Percentiles rank a stretch among this genome's conserved stretches.
phyloP scores from a whole-genome alignment of 2,797 vertebrate genomes.

The Cottoperca gobio region DNA sequence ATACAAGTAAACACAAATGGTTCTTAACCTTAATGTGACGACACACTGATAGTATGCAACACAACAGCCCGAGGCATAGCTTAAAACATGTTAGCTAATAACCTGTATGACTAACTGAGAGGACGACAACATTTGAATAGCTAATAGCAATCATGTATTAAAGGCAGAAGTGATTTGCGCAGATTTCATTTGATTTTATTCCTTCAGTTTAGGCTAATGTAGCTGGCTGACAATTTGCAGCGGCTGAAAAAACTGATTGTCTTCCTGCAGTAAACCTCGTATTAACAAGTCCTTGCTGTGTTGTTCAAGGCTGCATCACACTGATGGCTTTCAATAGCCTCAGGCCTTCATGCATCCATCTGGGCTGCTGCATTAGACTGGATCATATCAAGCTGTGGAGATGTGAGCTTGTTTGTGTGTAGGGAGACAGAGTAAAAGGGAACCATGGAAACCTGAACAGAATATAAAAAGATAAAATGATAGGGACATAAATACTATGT shows the following conservation, averaged over 20 bases:
- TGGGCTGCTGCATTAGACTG: conserved; percentile 33
- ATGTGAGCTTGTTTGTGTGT: conserved; percentile 9
- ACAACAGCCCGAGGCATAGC: background rate
- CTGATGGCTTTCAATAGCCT: conserved; percentile 28
- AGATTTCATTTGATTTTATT: background rate
- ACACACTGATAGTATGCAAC: background rate
- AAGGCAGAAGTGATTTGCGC: background rate
- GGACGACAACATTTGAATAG: background rate
- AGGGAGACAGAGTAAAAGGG: background rate
- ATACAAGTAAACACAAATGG: background rate
- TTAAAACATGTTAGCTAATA: background rate
- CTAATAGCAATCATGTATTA: background rate
- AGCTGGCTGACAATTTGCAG: conserved; percentile 4
- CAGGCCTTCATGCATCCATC: conserved; percentile 41
- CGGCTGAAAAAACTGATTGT: conserved; percentile 9
- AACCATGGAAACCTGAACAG: background rate
- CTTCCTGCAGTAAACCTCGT: background rate
- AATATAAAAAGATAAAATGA: background rate
- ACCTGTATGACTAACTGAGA: background rate
- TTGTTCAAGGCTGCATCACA: conserved; percentile 33
- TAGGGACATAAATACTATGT: background rate
- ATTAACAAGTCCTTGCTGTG: conserved; percentile 36
- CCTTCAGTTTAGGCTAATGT: background rate
- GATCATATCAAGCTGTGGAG: conserved; percentile 33
- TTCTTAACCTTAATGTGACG: conserved; percentile 3